phyloP scores from a whole-genome alignment of 2,113 vertebrate genomes.

The Zosterops pallidus region DNA sequence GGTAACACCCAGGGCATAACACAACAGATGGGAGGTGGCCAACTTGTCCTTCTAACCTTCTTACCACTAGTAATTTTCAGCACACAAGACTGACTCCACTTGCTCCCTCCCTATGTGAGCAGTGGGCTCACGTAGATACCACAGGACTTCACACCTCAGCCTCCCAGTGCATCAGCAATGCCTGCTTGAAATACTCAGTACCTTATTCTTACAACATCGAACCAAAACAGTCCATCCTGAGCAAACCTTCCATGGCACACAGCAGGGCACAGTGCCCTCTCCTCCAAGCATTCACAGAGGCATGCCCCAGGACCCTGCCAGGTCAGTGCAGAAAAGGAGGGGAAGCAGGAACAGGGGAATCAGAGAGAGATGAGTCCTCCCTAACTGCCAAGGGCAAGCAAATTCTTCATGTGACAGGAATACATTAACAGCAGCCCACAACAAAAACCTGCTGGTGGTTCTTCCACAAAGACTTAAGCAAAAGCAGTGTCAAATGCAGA shows the following conservation, averaged over 20 bases:
- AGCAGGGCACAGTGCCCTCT: background rate
- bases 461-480: background rate
- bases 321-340: background rate
- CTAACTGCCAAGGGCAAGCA: background rate
- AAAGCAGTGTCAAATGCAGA: background rate
- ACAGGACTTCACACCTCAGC: background rate
- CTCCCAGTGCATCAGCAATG: background rate
- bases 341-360: background rate
- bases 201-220: background rate
- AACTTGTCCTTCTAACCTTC: background rate
- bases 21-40: background rate
- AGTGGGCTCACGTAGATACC: background rate
- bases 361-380: background rate
- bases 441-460: background rate
- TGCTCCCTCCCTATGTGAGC: background rate
- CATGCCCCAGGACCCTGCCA: background rate
- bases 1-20: background rate
- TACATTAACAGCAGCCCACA: background rate
- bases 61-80: background rate
- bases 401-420: background rate
- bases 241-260: background rate
- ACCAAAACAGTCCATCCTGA: background rate
- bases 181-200: background rate
- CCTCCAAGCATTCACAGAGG: background rate
- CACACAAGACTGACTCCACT: background rate